These are phyloP conservation scores for Monochamus saltuarius DNA, from an alignment of 1,140 invertebrate genomes.

Conservation along the genomic window DNA sequence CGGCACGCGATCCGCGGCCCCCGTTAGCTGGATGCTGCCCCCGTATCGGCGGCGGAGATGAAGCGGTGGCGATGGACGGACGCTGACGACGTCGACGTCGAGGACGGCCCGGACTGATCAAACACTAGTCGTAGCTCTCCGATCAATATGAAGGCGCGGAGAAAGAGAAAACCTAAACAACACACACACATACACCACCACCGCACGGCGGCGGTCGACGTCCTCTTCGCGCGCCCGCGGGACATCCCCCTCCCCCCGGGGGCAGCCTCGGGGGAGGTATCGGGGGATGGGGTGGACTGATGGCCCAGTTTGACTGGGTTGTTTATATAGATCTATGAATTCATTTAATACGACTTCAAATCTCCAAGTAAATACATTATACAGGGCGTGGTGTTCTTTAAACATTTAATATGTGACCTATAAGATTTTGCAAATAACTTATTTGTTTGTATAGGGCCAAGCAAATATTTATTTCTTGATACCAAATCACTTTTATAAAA, in stretches of 20 bases:
- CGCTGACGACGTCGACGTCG: not conserved
- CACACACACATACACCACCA: constrained; percentile 18
- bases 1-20: not conserved
- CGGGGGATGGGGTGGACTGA: not conserved
- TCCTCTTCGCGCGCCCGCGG: constrained; percentile 1
- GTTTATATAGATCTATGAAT: too few relatives aligned
- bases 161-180: constrained; percentile 19
- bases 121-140: constrained; percentile 21
- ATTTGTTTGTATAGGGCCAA: too few relatives aligned
- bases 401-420: too few relatives aligned
- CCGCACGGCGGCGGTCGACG: constrained; percentile 19
- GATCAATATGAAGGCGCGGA: constrained; percentile 16
- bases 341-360: too few relatives aligned
- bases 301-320: too few relatives aligned
- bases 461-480: too few relatives aligned
- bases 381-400: too few relatives aligned
- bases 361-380: too few relatives aligned
- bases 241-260: not conserved
- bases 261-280: not conserved
- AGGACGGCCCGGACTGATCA: constrained; percentile 17
- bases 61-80: constrained; percentile 15
- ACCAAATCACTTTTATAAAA: too few relatives aligned
- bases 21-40: constrained; percentile 6
- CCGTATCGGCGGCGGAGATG: not conserved
- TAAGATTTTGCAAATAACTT: too few relatives aligned